Evolutionary conservation across 2,113 vertebrate species (phyloP).

Genomic region (Istiophorus platypterus): DNA sequence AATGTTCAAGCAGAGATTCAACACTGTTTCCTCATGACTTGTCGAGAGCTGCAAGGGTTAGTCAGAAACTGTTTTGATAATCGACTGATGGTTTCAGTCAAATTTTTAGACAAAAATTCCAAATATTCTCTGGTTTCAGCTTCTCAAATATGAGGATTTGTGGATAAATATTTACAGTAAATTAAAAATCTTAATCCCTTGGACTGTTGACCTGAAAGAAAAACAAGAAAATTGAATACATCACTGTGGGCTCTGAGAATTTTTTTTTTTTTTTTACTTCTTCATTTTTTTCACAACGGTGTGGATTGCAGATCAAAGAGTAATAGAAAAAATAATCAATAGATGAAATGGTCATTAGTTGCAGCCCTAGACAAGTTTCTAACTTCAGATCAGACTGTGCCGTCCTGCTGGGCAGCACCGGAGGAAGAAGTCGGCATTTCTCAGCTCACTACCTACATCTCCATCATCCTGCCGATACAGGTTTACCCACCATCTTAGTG

Average conservation of each 20-base stretch:
- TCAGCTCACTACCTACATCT: background rate
- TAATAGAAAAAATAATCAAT: no score
- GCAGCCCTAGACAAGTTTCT: background rate
- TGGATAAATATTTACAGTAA: background rate
- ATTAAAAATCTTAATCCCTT: background rate
- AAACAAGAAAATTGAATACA: background rate
- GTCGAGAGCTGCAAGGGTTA: background rate
- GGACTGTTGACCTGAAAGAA: background rate
- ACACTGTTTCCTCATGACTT: background rate
- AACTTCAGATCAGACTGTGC: background rate
- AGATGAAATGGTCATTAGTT: background rate
- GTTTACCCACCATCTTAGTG: constrained; percentile 4
- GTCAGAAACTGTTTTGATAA: no score
- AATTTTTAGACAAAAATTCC: background rate
- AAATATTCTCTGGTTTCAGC: background rate
- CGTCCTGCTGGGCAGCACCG: background rate
- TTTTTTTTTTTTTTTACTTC: background rate
- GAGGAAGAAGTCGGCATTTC: constrained; percentile 3
- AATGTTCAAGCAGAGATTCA: background rate
- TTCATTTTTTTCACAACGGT: no score
- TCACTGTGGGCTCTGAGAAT: background rate
- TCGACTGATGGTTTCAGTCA: background rate
- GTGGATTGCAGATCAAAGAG: no score
- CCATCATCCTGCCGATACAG: background rate
- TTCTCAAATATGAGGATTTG: background rate